Conservation (phyloP, 2,113 vertebrate species). For the Nasalis larvatus region DNA sequence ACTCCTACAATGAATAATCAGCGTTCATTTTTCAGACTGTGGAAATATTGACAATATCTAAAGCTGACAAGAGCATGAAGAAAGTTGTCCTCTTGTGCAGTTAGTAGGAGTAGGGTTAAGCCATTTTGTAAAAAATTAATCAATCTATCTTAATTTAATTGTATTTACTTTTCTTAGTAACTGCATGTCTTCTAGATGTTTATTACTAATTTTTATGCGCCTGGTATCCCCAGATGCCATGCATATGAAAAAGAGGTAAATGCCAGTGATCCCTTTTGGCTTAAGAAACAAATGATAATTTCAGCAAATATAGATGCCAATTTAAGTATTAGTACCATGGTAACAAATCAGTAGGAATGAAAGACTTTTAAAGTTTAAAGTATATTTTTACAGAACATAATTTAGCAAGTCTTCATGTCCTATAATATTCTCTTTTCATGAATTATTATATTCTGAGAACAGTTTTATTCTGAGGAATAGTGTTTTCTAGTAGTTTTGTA, state of each 20-base stretch:
- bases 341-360: background rate
- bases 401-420: background rate
- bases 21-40: background rate
- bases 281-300: background rate
- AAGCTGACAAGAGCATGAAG: background rate
- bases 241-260: background rate
- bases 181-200: background rate
- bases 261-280: background rate
- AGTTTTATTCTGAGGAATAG: background rate
- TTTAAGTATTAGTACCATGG: conserved; percentile 37
- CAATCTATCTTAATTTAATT: background rate
- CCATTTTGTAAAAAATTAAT: background rate
- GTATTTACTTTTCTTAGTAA: background rate
- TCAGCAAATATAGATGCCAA: background rate
- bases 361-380: background rate
- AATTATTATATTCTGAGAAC: background rate
- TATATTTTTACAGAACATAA: conserved; percentile 15
- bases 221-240: background rate
- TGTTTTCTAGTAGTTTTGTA: background rate
- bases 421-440: background rate
- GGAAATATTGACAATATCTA: background rate
- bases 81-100: background rate
- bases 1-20: background rate
- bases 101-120: background rate
- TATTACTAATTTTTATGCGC: background rate